Base-by-base conservation (phyloP, 2,888 invertebrate species). In the Gerosis bhagava region DNA sequence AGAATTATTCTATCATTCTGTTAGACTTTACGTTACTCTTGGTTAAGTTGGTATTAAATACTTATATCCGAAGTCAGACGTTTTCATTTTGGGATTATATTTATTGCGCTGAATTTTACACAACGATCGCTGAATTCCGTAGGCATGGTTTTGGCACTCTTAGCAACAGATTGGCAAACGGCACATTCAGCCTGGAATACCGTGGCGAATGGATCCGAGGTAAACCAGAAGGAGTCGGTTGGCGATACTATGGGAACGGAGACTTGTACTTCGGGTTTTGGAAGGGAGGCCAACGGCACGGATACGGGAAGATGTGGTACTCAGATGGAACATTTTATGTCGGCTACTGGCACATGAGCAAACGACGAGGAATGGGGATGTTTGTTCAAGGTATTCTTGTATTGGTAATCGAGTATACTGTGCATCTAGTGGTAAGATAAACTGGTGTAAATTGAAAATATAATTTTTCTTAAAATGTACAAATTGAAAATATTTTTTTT, bases 271-370 rank as follows among this genome's bases (percentile, higher is more conserved):
- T 92, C 47, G 94, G 94, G 0, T 87, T 84, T 56, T 89, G 89
- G 73, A 79, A 77, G 50, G 68, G 75, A 26, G 89, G 89, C 0
- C 70, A 79, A 47, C 74, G 90, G 19, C 80, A 91, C 11, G 93
- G 93, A 0, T 91, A 88, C 51, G 93, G 93, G 1, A 88, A 90
- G 59, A 90, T 92, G 84, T 93, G 92, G 92, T 92, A 91, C 56
- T 59, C 67, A 0, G 75, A 92, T 58, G 90, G 91, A 0, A 87
- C 90, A 0, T 90, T 89, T 59, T 93, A 93, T 52, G 90, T 90
- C 36, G 94, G 94, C 0, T 86, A 89, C 50, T 94, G 92, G 92
- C 69, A 70, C 6, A 77, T 77, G 53, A 75, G 82, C 58, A 56
- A 74, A 48, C 81, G 63, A 45, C 72, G 90, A 32, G 92, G 92